These are phyloP conservation scores for Patella depressa DNA, from an alignment of 2,888 invertebrate species.

Conservation along the genomic window DNA sequence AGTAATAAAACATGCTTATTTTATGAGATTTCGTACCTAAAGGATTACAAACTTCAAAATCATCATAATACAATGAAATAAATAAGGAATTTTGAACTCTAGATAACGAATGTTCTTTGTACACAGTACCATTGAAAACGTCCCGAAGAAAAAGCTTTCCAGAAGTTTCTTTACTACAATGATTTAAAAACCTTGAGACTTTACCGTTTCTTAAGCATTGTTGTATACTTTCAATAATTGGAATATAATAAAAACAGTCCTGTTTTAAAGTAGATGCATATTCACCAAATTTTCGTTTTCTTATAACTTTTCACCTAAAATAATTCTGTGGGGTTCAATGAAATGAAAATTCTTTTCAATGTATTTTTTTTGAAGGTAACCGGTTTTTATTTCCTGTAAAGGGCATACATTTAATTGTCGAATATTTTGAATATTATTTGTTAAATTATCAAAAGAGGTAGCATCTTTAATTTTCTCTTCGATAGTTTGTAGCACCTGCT, in stretches of 20 bases:
- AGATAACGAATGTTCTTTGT: not conserved
- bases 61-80: not conserved
- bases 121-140: not conserved
- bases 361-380: too few relatives aligned
- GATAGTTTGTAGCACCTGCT: too few relatives aligned
- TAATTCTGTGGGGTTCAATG: too few relatives aligned
- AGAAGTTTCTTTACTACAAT: not conserved
- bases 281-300: not conserved
- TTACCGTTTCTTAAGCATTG: not conserved
- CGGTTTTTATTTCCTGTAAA: too few relatives aligned
- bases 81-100: not conserved
- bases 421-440: too few relatives aligned
- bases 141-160: not conserved
- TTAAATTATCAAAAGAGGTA: too few relatives aligned
- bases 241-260: not conserved
- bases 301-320: not conserved
- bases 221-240: not conserved
- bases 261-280: not conserved
- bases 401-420: too few relatives aligned
- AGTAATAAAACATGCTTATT: not conserved
- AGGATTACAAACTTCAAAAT: not conserved
- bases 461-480: too few relatives aligned
- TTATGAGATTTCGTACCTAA: not conserved
- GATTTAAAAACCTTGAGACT: not conserved
- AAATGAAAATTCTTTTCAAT: too few relatives aligned